Percentiles rank a stretch among this genome's conserved stretches.
These are phyloP conservation scores for Anabacerthia variegaticeps DNA, from an alignment of 2,797 vertebrate genomes.

Conservation along the genomic window DNA sequence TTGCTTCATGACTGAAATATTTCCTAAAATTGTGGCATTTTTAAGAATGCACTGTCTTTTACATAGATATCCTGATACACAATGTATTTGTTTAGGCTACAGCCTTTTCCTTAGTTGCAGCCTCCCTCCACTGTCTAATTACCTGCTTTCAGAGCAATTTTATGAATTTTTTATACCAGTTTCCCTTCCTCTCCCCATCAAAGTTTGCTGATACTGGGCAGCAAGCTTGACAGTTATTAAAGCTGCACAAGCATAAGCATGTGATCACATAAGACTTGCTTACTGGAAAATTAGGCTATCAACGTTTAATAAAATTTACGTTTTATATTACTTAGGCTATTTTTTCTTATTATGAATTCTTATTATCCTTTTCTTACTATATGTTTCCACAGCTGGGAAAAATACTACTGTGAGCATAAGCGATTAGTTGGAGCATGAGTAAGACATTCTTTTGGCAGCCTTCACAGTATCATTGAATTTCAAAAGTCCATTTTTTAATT, in stretches of 20 bases:
- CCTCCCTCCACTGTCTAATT: background rate
- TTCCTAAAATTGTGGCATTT: background rate
- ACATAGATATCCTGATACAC: background rate
- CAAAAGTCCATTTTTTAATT: background rate
- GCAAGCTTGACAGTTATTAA: background rate
- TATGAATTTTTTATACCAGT: background rate
- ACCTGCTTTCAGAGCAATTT: background rate
- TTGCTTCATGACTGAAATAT: background rate
- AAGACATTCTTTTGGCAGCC: background rate
- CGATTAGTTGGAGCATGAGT: background rate
- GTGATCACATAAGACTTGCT: background rate
- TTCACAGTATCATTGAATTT: background rate
- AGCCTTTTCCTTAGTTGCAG: fast-evolving
- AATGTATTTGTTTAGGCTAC: background rate
- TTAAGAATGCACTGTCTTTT: background rate
- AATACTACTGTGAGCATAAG: background rate
- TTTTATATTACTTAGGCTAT: background rate
- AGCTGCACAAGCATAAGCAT: background rate
- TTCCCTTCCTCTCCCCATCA: fast-evolving
- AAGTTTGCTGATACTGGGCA: background rate
- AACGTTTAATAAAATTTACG: background rate
- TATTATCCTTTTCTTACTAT: background rate
- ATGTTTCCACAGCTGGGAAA: background rate
- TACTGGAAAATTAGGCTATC: background rate
- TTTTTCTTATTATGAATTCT: background rate